Conservation (phyloP, 2,113 vertebrate species). For the Lepus americanus region DNA sequence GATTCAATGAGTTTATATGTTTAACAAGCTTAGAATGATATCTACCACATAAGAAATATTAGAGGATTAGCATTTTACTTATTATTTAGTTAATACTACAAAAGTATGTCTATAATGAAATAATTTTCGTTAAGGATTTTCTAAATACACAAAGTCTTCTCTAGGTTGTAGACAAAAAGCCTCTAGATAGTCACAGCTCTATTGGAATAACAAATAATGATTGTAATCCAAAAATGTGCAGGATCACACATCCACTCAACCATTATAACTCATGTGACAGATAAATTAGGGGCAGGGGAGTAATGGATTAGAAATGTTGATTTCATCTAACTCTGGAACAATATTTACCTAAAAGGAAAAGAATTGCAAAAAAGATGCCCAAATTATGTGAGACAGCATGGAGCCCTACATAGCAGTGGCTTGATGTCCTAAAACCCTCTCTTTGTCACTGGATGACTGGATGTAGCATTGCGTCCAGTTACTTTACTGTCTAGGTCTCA, state of each 20-base stretch:
- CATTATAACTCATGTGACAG: not conserved
- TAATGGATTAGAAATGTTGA: not conserved
- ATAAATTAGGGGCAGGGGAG: not conserved
- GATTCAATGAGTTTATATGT: not conserved
- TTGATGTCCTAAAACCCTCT: not conserved
- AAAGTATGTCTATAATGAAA: not conserved
- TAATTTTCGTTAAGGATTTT: not conserved
- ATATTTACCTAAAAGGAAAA: not conserved
- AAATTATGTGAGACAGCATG: not conserved
- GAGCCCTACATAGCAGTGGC: not conserved
- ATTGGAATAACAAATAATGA: not conserved
- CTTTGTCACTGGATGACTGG: not conserved
- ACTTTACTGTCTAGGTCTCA: conserved; percentile 33
- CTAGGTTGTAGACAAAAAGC: conserved; percentile 1
- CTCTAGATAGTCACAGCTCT: not conserved
- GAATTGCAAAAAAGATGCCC: not conserved
- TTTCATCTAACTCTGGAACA: not conserved
- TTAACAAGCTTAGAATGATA: not conserved
- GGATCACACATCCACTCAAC: not conserved
- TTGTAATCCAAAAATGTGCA: not conserved
- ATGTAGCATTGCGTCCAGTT: conserved; percentile 16
- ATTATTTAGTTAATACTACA: not conserved
- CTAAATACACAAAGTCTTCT: not conserved
- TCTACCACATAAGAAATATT: not conserved
- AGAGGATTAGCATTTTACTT: not conserved